Evolutionary conservation across 92 coral and sea anemone species (phyloP).

Genomic region (Paramuricea clavata): DNA sequence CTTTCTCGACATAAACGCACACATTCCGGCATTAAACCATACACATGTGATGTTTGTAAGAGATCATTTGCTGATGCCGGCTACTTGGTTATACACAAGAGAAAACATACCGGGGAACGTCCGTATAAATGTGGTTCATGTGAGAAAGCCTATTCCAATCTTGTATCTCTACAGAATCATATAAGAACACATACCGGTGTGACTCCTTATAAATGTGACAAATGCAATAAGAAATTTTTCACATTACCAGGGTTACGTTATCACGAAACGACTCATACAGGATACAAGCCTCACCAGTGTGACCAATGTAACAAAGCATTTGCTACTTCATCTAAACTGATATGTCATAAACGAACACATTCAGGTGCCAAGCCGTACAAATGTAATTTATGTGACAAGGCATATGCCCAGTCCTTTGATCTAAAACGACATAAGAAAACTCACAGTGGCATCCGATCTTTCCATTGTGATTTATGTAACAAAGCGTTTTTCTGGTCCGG

Average conservation of each 20-base stretch:
- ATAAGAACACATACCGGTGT: slow-evolving; percentile 96
- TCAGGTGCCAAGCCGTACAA: slow-evolving; percentile 4
- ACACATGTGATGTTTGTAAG: slow-evolving; percentile 3
- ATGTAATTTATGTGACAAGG: slow-evolving; percentile 32
- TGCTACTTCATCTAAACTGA: slow-evolving; percentile 13
- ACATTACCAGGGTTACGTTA: slow-evolving; percentile 10
- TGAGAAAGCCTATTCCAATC: slow-evolving; percentile 3
- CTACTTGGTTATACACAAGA: slow-evolving; percentile 20
- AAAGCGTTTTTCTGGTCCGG: slow-evolving; percentile 14
- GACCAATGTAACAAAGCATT: slow-evolving; percentile 22
- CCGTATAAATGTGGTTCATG: slow-evolving; percentile 27
- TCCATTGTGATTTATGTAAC: slow-evolving; percentile 7
- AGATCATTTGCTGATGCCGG: slow-evolving; percentile 27
- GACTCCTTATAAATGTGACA: slow-evolving; percentile 87
- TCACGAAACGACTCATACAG: slow-evolving; percentile 17
- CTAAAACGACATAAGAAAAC: slow-evolving; percentile 20
- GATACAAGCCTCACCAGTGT: slow-evolving; percentile 15
- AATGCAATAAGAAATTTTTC: slow-evolving; percentile 75
- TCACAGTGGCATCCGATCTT: slow-evolving; percentile 17
- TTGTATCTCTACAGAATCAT: slow-evolving; percentile 52
- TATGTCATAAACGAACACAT: slow-evolving; percentile 11
- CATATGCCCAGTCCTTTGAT: slow-evolving; percentile 12
- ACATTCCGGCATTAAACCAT: slow-evolving; percentile 1
- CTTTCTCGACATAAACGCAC: slow-evolving; percentile 8
- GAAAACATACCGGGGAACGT: slow-evolving; percentile 5